Evolutionary conservation across 2,113 vertebrate genomes (phyloP).

Genomic region (Podarcis raffonei): DNA sequence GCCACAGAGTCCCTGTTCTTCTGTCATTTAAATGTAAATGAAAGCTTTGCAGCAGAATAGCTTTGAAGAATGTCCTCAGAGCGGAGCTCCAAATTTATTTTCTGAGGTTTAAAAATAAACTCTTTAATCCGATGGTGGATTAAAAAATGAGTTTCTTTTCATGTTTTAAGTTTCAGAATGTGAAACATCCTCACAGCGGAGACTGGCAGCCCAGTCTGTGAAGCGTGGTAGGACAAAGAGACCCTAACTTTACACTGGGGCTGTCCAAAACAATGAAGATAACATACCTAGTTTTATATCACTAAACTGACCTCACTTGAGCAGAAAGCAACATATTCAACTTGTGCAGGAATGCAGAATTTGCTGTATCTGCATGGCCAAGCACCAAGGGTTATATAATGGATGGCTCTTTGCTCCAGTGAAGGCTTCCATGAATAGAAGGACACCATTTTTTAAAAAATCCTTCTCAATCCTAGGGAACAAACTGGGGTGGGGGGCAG

Average conservation of each 20-base stretch:
- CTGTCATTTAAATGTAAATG: background rate
- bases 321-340: background rate
- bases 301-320: background rate
- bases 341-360: background rate
- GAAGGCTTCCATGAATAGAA: background rate
- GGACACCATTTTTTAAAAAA: background rate
- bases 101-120: background rate
- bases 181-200: background rate
- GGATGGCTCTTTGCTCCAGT: background rate
- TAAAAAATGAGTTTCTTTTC: background rate
- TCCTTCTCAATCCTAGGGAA: background rate
- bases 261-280: background rate
- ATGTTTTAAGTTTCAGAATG: background rate
- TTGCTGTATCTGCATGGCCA: background rate
- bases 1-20: too few relatives aligned
- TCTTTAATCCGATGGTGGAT: background rate
- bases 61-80: background rate
- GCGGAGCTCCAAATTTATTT: background rate
- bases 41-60: background rate
- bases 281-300: background rate
- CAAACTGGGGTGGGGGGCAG: background rate
- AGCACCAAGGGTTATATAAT: background rate
- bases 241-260: background rate
- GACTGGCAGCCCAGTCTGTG: background rate
- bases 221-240: background rate